phyloP scores from a whole-genome alignment of 1,140 invertebrate species.

The Papilio dardanus region DNA sequence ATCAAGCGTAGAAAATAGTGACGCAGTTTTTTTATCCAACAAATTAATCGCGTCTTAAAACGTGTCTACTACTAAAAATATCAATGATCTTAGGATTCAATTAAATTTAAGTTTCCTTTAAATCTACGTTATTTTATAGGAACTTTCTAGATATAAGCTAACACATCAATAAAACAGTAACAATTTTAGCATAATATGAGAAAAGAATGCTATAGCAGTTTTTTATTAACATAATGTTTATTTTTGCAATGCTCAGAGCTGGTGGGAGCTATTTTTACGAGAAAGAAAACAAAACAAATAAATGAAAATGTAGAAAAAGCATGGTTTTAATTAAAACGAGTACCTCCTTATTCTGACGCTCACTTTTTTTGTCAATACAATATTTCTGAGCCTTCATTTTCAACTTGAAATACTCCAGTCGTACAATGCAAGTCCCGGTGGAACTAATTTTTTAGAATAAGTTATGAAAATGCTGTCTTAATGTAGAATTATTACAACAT shows the following conservation, averaged over 20 bases:
- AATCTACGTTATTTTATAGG: no score
- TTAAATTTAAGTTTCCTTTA: not conserved
- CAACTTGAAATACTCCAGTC: slow-evolving; percentile 8
- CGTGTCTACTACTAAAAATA: not conserved
- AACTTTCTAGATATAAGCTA: no score
- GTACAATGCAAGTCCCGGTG: not conserved
- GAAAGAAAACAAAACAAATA: not conserved
- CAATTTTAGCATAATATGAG: not conserved
- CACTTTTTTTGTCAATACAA: slow-evolving; percentile 1
- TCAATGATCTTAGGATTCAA: no score
- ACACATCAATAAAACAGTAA: no score
- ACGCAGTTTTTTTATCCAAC: not conserved
- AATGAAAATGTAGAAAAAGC: slow-evolving; percentile 2
- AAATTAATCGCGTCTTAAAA: not conserved
- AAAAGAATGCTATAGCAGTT: not conserved
- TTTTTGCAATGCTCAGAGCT: not conserved
- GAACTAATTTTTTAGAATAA: not conserved
- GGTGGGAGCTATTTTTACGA: not conserved
- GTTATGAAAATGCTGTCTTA: not conserved
- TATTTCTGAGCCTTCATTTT: not conserved
- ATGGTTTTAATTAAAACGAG: slow-evolving; percentile 22
- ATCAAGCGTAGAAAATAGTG: not conserved
- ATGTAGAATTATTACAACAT: not conserved
- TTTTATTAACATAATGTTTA: not conserved
- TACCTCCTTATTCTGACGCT: slow-evolving; percentile 7